Percentiles rank a stretch among this genome's conserved stretches.
Evolutionary conservation across 2,797 vertebrate genomes (phyloP).

Genomic region (Chrosomus eos): DNA sequence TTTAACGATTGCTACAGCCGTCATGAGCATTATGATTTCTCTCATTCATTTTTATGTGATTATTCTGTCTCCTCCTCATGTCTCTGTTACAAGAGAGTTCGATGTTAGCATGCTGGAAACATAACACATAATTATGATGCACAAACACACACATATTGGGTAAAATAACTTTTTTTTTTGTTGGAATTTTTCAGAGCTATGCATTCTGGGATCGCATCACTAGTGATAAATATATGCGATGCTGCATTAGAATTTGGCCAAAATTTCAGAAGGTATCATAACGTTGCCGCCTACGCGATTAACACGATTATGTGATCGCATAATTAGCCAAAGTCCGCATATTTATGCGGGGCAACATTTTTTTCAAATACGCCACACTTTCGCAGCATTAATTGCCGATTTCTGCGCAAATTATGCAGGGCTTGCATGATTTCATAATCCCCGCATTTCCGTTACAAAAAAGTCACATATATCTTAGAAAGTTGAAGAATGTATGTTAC

Average conservation of each 20-base stretch:
- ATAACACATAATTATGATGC: background rate
- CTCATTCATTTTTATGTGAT: background rate
- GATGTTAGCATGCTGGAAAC: background rate
- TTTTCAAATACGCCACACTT: too few relatives aligned
- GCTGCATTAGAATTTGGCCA: background rate
- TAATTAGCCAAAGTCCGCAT: too few relatives aligned
- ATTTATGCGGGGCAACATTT: too few relatives aligned
- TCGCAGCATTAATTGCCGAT: too few relatives aligned
- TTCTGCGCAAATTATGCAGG: too few relatives aligned
- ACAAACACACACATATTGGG: background rate
- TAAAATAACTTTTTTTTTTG: background rate
- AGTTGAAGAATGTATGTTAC: too few relatives aligned
- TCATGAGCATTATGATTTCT: background rate
- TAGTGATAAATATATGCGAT: conserved; percentile 8
- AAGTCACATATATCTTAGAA: too few relatives aligned
- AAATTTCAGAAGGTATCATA: background rate
- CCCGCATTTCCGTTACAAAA: too few relatives aligned
- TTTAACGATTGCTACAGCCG: background rate
- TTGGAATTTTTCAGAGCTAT: background rate
- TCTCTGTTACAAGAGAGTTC: background rate
- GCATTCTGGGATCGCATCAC: conserved; percentile 9
- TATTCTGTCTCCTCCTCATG: background rate
- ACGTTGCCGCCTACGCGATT: background rate
- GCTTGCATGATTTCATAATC: too few relatives aligned
- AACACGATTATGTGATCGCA: too few relatives aligned